Conservation (phyloP, 2,888 invertebrate genomes). For the Diarsia rubi region DNA sequence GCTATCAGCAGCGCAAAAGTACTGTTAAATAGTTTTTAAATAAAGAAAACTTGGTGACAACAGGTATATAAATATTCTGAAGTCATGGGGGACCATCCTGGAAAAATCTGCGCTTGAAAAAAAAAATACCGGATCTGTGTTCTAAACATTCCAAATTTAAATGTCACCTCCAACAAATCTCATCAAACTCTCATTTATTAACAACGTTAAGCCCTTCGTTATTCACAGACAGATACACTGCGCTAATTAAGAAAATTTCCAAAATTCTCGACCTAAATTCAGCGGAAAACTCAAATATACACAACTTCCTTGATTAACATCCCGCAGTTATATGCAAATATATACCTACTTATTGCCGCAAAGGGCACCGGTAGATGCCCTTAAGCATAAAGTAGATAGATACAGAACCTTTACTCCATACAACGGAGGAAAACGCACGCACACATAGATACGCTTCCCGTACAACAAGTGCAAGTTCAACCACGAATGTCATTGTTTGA, state of each 20-base stretch:
- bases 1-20: too few species aligned
- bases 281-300: slow-evolving; percentile 68
- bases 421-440: not conserved
- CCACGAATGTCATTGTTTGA: not conserved
- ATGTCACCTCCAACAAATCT: not conserved
- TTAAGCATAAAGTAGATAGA: slow-evolving; percentile 56
- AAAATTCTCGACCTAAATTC: slow-evolving; percentile 43
- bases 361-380: slow-evolving; percentile 71
- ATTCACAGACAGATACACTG: slow-evolving; percentile 26
- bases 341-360: slow-evolving; percentile 66
- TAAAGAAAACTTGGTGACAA: not conserved
- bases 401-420: slow-evolving; percentile 1
- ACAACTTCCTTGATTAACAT: slow-evolving; percentile 78
- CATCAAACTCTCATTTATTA: slow-evolving; percentile 1
- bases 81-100: not conserved
- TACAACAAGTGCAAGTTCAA: slow-evolving; percentile 4
- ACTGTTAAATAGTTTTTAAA: not conserved
- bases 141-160: not conserved
- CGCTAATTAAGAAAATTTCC: slow-evolving; percentile 58
- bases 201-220: slow-evolving; percentile 12
- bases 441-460: not conserved
- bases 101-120: not conserved
- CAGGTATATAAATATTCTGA: not conserved
- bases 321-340: slow-evolving; percentile 80
- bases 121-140: not conserved